Base-by-base conservation (phyloP, 2,797 vertebrate species). In the Parotocinclus haroldoi region DNA sequence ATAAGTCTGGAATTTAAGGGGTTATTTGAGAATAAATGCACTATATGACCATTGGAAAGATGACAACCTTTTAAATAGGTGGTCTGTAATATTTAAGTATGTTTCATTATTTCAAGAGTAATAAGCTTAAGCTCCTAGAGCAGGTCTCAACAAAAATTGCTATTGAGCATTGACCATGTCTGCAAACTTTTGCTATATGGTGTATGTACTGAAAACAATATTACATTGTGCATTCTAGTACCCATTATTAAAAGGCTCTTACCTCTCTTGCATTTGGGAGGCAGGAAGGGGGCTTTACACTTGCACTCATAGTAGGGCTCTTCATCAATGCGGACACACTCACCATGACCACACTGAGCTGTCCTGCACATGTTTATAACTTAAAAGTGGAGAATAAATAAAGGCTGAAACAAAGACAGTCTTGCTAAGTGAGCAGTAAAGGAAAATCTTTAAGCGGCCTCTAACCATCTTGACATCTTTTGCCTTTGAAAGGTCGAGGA, bases 221-320 rank as follows among this genome's bases (percentile, higher is more conserved):
- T 27, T 27, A 27, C 5, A 27, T 27, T 27, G 27, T 27, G 27
- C 5, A n/a, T 27, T 27, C 27, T 27, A 27, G 27, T 27, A 5
- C 27, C 27, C 27, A 5, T 27, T 27, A 5, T 27, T 27, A 27
- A 27, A 27, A 27, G 27, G 27, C 27, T 27, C 73, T 64, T 56
- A 87, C 87, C 18, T 80, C 61, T 87, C 6, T 4, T 84, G 78
- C 87, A 88, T 45, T 44, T 36, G 5, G 83, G 83, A 0, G 76
- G 81, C 50, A 12, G 60, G 73, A 55, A 88, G 0, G 87, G 84
- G 1, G 60, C 49, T 9, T 18, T 76, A 73, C 85, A 88, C 54
- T 84, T 83, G 80, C 86, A 89, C 73, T 86, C 77, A n/a, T 82
- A 78, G 72, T 81, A 88, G 0, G 87, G 87, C 9, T 79, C 27